Percentiles rank a stretch among this genome's conserved stretches.
phyloP scores from a whole-genome alignment of 2,888 invertebrate genomes.

The Drosophila leonis region DNA sequence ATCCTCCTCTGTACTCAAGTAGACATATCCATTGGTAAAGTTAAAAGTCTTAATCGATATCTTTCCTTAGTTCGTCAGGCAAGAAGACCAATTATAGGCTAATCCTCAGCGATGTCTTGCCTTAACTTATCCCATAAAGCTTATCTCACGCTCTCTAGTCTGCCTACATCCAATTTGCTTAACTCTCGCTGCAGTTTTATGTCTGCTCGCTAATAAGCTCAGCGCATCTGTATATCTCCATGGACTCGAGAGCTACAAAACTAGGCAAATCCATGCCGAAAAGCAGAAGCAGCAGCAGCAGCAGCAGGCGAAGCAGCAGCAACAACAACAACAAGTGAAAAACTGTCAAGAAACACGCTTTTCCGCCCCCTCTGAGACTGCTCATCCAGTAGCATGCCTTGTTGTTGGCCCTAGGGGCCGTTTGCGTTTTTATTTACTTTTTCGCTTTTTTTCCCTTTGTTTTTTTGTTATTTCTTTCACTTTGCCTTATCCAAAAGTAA shows the following conservation, averaged over 20 bases:
- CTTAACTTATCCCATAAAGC: slow-evolving; percentile 25
- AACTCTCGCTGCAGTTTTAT: slow-evolving; percentile 31
- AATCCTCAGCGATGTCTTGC: slow-evolving; percentile 10
- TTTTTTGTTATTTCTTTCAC: slow-evolving; percentile 74
- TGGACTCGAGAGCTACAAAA: slow-evolving; percentile 17
- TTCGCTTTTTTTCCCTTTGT: background rate
- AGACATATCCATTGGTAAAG: background rate
- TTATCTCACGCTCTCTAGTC: slow-evolving; percentile 2
- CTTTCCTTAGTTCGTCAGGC: background rate
- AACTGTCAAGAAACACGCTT: slow-evolving; percentile 54
- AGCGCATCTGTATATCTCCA: slow-evolving; percentile 41
- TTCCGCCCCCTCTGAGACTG: background rate
- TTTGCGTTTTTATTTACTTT: slow-evolving; percentile 27
- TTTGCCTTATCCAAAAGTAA: slow-evolving; percentile 82
- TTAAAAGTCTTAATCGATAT: background rate
- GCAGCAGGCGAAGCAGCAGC: background rate
- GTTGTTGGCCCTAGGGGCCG: slow-evolving; percentile 24
- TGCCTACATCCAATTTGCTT: slow-evolving; percentile 17
- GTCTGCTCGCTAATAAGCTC: slow-evolving; percentile 56
- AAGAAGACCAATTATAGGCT: slow-evolving; percentile 20
- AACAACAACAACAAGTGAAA: slow-evolving; percentile 26
- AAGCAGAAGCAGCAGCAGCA: slow-evolving; percentile 12
- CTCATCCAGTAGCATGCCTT: background rate
- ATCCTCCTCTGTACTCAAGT: too few relatives aligned
- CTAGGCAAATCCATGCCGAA: slow-evolving; percentile 37